Base-by-base conservation (phyloP, 2,888 invertebrate species). In the Ashinkailepas kermadecensis region DNA sequence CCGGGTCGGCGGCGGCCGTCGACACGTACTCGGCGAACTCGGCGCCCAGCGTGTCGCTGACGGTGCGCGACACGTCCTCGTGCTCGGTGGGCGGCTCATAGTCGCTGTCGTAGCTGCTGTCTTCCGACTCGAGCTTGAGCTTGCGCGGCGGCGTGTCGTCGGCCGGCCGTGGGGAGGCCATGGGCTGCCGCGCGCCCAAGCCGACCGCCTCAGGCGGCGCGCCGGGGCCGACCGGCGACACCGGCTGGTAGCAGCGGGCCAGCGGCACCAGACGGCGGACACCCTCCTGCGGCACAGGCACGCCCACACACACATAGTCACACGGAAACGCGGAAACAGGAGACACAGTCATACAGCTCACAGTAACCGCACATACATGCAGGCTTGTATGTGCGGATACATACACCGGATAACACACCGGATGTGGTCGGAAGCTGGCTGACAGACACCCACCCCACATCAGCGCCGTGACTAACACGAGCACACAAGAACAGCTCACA, bases 91-190 rank as follows among this genome's bases (percentile, higher is more conserved):
- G 81, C 39, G 85, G 85, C 83, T 87, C 87, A 81, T 85, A 86
- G 87, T 95, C 94, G 39, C 94, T 94, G 89, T 95, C 95, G 88
- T 95, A 95, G 86, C 94, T 94, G 82, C 94, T 94, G 88, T 95
- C 95, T 86, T 94, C 94, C 23, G 87, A 87, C 81, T 87, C 87
- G 81, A 87, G 84, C 78, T 85, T 85, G 13, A 85, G 74, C 56
- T 74, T 82, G 25, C 84, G 78, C 74, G 81, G 62, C 58, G 81
- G 59, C 59, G 25, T n/a, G 78, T 56, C 58, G 54, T 15, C 56
- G 67, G 80, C 11, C 67, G 23, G 25, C 12, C 18, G 67, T 25
- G 25, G 25, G 39, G 54, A 3, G 39, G 15, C 1, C 8, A 15
- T 1, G n/a, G 70, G 70, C 70, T 18, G 70, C 70, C 70, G 70